Evolutionary conservation across 2,888 invertebrate genomes (phyloP).

Genomic region (Chelonus formosanus): DNA sequence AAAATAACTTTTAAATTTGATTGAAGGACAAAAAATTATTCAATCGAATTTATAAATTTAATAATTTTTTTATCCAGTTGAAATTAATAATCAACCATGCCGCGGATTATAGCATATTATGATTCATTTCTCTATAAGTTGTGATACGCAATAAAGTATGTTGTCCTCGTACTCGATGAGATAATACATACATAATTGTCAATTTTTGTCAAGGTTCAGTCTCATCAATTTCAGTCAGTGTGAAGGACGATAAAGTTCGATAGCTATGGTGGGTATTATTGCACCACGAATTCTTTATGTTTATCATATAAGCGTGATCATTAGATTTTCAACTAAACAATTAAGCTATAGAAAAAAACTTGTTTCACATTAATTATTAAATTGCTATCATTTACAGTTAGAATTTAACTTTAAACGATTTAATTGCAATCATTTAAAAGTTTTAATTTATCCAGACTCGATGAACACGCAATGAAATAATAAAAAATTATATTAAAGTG

Average conservation of each 20-base stretch:
- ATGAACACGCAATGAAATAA: no score
- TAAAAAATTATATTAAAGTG: no score
- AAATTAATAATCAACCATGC: constrained; percentile 17
- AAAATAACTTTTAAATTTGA: no score
- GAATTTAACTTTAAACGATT: no score
- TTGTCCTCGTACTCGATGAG: constrained; percentile 52
- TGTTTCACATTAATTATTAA: no score
- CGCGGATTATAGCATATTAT: constrained; percentile 29
- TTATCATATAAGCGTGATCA: constrained; percentile 65
- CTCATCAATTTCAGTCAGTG: constrained; percentile 48
- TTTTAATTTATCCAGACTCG: no score
- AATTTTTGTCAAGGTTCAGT: constrained; percentile 51
- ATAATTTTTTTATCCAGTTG: background rate
- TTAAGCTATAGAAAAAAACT: no score
- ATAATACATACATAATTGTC: constrained; percentile 39
- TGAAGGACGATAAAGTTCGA: constrained; percentile 48
- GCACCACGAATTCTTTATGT: constrained; percentile 59
- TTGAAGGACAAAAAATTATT: background rate
- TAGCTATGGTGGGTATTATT: constrained; percentile 31
- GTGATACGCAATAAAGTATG: constrained; percentile 38
- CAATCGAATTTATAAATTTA: background rate
- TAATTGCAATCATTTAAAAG: no score
- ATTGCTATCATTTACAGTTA: no score
- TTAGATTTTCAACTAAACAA: no score
- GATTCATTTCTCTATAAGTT: constrained; percentile 26